Evolutionary conservation across 2,113 vertebrate species (phyloP).

Genomic region (Ellobius talpinus): DNA sequence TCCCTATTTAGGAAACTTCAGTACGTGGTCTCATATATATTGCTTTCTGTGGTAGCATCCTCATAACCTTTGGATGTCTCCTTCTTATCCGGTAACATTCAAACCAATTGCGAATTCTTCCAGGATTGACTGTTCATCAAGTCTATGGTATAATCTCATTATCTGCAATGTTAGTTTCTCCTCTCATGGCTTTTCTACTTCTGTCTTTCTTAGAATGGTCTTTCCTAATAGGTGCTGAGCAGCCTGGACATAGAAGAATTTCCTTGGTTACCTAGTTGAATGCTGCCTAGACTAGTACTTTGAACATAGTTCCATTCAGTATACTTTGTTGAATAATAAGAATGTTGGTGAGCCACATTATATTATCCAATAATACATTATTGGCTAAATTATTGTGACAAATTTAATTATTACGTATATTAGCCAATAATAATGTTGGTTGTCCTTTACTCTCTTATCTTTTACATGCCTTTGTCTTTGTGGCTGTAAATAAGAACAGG

Average conservation of each 20-base stretch:
- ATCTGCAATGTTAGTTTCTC: not conserved
- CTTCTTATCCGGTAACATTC: not conserved
- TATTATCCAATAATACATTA: not conserved
- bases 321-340: conserved; percentile 6
- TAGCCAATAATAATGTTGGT: not conserved
- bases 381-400: not conserved
- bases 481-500: not conserved
- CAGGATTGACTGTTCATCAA: not conserved
- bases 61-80: not conserved
- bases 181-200: not conserved
- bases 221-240: not conserved
- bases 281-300: not conserved
- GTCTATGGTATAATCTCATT: not conserved
- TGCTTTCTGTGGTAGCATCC: not conserved
- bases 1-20: not conserved
- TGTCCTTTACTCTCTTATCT: not conserved
- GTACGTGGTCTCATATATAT: not conserved
- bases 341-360: not conserved
- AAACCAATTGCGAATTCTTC: not conserved
- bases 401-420: not conserved
- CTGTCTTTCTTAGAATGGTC: not conserved
- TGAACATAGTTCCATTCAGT: not conserved
- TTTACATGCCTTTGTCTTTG: not conserved
- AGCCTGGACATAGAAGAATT: not conserved
- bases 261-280: not conserved